Evolutionary conservation across 2,888 invertebrate species (phyloP).

Genomic region (Hirtodrosophila histrioides): DNA sequence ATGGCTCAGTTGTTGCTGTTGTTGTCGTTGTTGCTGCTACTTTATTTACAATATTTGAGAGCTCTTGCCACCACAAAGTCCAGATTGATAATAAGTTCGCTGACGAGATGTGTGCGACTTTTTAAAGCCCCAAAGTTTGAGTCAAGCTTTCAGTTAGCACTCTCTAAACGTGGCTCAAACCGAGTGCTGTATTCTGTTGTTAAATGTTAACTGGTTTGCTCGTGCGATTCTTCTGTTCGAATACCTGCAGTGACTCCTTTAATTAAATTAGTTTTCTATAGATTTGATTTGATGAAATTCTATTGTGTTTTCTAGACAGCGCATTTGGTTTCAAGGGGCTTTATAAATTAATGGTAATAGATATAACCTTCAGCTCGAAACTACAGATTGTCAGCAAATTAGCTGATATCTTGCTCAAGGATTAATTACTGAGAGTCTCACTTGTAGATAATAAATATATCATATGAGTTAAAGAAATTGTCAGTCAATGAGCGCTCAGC

Average conservation of each 20-base stretch:
- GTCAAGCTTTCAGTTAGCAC: slow-evolving; percentile 76
- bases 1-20: slow-evolving; percentile 43
- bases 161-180: slow-evolving; percentile 37
- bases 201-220: slow-evolving; percentile 69
- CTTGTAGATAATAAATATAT: neutral
- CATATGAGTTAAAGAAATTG: slow-evolving; percentile 11
- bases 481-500: neutral
- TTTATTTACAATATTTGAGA: slow-evolving; percentile 8
- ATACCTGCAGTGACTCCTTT: slow-evolving; percentile 33
- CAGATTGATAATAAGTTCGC: slow-evolving; percentile 69
- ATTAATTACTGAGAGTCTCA: slow-evolving; percentile 13
- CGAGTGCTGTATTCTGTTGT: slow-evolving; percentile 2
- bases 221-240: slow-evolving; percentile 35
- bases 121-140: slow-evolving; percentile 57
- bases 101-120: slow-evolving; percentile 47
- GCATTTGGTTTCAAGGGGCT: slow-evolving; percentile 7
- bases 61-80: slow-evolving; percentile 61
- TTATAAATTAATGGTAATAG: slow-evolving; percentile 57
- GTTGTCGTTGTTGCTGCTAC: slow-evolving; percentile 3
- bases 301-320: neutral
- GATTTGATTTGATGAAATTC: slow-evolving; percentile 1
- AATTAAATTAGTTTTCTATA: slow-evolving; percentile 3
- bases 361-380: slow-evolving; percentile 40
- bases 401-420: slow-evolving; percentile 34
- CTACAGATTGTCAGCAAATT: neutral